Conservation (phyloP, 2,797 vertebrate genomes). For the Halcyon leucocephala region DNA sequence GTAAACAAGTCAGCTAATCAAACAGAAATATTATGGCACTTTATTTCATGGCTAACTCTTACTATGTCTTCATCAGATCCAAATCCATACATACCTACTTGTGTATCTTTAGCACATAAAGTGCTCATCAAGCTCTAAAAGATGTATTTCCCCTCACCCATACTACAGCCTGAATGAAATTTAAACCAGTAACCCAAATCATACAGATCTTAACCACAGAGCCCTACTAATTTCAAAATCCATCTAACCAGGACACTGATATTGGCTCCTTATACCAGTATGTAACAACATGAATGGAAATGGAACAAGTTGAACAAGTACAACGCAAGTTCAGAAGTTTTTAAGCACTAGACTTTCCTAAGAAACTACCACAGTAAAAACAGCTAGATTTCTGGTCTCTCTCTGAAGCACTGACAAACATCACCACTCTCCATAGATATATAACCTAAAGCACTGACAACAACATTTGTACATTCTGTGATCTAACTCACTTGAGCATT, state of each 20-base stretch:
- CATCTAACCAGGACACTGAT: not conserved
- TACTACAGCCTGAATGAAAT: not conserved
- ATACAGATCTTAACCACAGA: not conserved
- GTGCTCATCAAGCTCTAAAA: not conserved
- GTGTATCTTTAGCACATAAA: accelerated
- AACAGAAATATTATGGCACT: not conserved
- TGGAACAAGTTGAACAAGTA: not conserved
- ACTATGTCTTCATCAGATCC: not conserved
- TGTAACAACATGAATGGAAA: not conserved
- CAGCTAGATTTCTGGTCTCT: not conserved
- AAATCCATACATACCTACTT: not conserved
- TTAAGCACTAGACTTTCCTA: not conserved
- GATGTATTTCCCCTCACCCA: accelerated
- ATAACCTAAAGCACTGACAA: not conserved
- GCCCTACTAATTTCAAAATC: not conserved
- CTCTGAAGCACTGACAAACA: not conserved
- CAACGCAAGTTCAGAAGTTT: not conserved
- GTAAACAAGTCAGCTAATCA: not conserved
- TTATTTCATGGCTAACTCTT: not conserved
- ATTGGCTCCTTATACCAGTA: not conserved
- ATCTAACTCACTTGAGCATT: not conserved
- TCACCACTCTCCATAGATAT: not conserved
- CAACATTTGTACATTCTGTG: not conserved
- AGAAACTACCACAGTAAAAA: not conserved
- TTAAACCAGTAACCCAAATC: not conserved